Base-by-base conservation (phyloP, 2,888 invertebrate species). In the Dioctria linearis region DNA sequence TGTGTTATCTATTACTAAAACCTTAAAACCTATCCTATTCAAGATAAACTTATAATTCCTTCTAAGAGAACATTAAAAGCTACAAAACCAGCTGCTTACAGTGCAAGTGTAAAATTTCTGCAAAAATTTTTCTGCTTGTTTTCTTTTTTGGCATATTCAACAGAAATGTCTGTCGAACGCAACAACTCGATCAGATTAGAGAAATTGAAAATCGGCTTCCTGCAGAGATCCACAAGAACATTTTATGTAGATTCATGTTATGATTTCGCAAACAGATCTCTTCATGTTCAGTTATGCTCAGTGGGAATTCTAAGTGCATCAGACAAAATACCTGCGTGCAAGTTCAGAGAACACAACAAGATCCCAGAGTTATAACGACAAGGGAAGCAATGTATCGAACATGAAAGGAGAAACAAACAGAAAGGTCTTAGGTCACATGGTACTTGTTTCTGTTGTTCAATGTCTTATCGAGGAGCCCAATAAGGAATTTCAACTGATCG, bases 211-310 rank as follows among this genome's bases (percentile, higher is more conserved):
- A 84, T 83, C 83, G 84, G 82, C 83, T 82, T 83, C 84, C 84
- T 83, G 82, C 84, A 82, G 84, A 80, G 84, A 81, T 82, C 65
- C 78, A 78, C 78, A 78, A 78, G 66, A 78, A 65, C 51, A 51
- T 66, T 54, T 42, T 51, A 63, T 84, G 82, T 83, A 84, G 84
- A 84, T 84, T 81, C 84, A 84, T 84, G 84, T 84, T 84, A 84
- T 84, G 84, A 84, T 84, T 84, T 83, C 80, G 83, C 82, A 83
- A 84, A 84, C 84, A 84, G 84, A 84, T 83, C 83, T 84, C 82
- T 82, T 83, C 83, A 83, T 84, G 84, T 84, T 83, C 80, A 83
- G 82, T 81, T 83, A 83, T 82, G 81, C 83, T 81, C 83, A 81
- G 83, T 83, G 82, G 83, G 83, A 82, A 82, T 82, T 80, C 39